Evolutionary conservation across 1,140 invertebrate species (phyloP), one percentile per base, ranked within the genome.

Genomic region (Papilio aristodemus): DNA sequence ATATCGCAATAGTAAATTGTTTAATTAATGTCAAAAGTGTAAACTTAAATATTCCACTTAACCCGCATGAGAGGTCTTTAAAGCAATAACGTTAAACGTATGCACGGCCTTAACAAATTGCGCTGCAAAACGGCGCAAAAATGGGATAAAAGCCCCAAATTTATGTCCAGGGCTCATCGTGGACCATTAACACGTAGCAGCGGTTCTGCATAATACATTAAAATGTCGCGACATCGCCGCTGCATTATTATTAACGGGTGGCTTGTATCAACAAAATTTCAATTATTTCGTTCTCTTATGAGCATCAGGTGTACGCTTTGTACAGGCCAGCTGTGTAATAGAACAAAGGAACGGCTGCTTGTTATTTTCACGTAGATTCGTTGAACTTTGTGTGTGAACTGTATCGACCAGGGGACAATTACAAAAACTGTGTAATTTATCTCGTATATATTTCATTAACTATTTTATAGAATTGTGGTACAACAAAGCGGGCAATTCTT

Each of bases 101-200:
- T 63, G 68, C 50, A 74, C 27, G 66, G 46, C 67, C 59, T 73
- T 66, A 74, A 71, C 74, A 77, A 80, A 78, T 78, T 80, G 73
- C 69, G 32, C 70, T 57, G 69, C 68, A 74, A 77, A 78, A 58
- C 58, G 72, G 62, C 71, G 76, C 74, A 77, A 76, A 78, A 80
- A 80, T 77, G 75, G 76, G 73, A 76, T 80, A 79, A 79, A 80
- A 79, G 71, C 71, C 68, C 70, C 71, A 75, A 83, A 83, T 80
- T 81, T 83, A 81, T 81, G 77, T 76, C 71, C 60, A 71, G 71
- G 69, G 68, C 76, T 77, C 81, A 83, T 83, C 76, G 72, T 70
- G 66, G 25, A 27, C 81, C 81, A 81, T 83, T 83, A 83, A 81
- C 81, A 83, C 79, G 75, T 79, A 79, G 74, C 81, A 76, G 68